Base-by-base conservation (phyloP, 1,140 invertebrate genomes). In the Cherax destructor region DNA sequence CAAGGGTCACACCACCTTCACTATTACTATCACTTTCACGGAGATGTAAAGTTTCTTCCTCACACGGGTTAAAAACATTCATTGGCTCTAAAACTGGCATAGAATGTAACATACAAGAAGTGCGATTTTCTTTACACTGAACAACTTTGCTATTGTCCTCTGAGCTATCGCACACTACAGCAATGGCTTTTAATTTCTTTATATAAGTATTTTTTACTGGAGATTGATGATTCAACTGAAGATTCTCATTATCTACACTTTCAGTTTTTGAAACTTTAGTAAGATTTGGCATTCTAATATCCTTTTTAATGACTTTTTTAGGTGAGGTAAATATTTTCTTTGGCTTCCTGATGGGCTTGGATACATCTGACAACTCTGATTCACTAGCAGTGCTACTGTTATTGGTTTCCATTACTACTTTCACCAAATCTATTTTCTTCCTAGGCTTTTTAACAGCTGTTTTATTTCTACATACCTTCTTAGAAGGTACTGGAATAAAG, bases 71-170 rank as follows among this genome's bases (percentile, higher is more conserved):
- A 61, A 30, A 52, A 79, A 47, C 69, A 52, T 61, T 79, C 78
- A 88, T 74, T 50, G 78, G 80, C 72, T 88, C 87, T 56, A 88
- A 72, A 80, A 88, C 65, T 30, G 87, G 87, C 87, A 88, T 88
- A 24, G 61, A 74, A 50, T 88, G 74, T 1, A 52, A 52, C 30
- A 74, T 30, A 30, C 16, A 74, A 74, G n/a, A 74, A 30, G 3
- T 30, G 24, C n/a, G 7, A 10, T 10, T 74, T 74, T 24, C 21
- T 74, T n/a, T 74, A 10, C 24, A 74, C 24, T 74, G 24, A 5
- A 30, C 6, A 3, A 74, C 69, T 30, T 74, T 41, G 7, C 6
- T 74, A 0, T 74, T 74, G 21, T 7, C n/a, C 69, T 74, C 69
- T 30, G 69, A 24, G 21, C 69, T 74, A 30, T 30, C 69, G 4